Conservation (phyloP, 2,888 invertebrate species). For the Apodemia duryi region DNA sequence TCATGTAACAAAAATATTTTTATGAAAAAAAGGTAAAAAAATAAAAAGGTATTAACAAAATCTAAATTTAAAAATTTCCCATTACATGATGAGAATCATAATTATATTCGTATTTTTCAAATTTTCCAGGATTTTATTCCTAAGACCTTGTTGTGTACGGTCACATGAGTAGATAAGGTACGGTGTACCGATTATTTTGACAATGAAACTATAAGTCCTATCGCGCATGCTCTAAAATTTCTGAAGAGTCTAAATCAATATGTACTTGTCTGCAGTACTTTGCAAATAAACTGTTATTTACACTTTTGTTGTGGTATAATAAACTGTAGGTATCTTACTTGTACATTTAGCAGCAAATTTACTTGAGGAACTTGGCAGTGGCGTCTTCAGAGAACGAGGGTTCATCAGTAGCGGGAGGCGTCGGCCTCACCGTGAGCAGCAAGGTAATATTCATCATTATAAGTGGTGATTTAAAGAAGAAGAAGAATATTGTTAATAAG, state of each 20-base stretch:
- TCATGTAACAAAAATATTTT: too few species aligned
- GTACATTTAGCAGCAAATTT: slow-evolving; percentile 8
- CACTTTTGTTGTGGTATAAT: not conserved
- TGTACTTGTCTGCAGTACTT: slow-evolving; percentile 6
- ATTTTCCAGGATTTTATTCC: too few species aligned
- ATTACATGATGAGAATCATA: too few species aligned
- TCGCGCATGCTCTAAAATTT: slow-evolving; percentile 6
- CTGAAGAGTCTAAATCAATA: not conserved
- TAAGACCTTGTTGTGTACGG: too few species aligned
- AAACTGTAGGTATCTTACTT: not conserved
- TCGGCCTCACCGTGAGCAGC: slow-evolving; percentile 75
- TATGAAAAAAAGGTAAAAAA: too few species aligned
- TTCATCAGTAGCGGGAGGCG: slow-evolving; percentile 65
- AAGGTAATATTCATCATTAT: slow-evolving; percentile 46
- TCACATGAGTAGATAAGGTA: too few species aligned
- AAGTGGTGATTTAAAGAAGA: not conserved
- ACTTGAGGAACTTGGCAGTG: slow-evolving; percentile 30
- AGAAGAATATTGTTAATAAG: too few species aligned
- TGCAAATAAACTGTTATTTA: slow-evolving; percentile 6
- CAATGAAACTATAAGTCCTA: not conserved
- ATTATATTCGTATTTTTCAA: too few species aligned
- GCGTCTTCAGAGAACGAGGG: slow-evolving; percentile 71
- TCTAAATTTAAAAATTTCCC: too few species aligned
- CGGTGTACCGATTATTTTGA: not conserved
- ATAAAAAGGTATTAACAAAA: too few species aligned